Evolutionary conservation across 2,888 invertebrate genomes (phyloP), one percentile per base, ranked within the genome.

Genomic region (Polydrusus pterygomalis): DNA sequence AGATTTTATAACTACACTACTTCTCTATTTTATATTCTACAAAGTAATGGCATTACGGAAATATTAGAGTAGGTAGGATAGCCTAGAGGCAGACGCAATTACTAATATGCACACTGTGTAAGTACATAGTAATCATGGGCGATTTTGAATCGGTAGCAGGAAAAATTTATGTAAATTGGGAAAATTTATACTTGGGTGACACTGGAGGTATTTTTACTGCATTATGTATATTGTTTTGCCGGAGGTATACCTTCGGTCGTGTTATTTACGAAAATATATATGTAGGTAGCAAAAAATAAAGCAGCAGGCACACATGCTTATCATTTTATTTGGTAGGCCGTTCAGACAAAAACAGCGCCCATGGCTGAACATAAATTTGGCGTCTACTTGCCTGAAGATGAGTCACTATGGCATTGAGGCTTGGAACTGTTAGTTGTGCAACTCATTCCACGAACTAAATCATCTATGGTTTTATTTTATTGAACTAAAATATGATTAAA

Each of bases 11-110:
- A n/a, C 63, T 15, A 63, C 17, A 45, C 8, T 3, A 45, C 8
- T 3, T 45, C 20, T 30, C 63, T 63, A 63, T 63, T 63, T 15
- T 17, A 10, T 17, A 60, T 60, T 38, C 58, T 67, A 67, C 67
- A 38, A 51, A 30, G 38, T 54, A 54, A 67, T 18, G 38, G 40
- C 54, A 54, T 54, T 54, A 67, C 67, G 64, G 64, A 64, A 71
- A 63, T 71, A 71, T 63, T 71, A 63, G 71, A 71, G 71, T 71
- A 71, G 71, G 71, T 64, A 64, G 71, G 25, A 56, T 64, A 64
- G 64, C 71, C 64, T 5, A 18, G 30, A 45, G 71, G 54, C 8
- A 2, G 20, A 45, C 15, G 54, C 63, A 71, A 71, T 71, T 71
- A 71, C 71, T 25, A 64, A 64, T 71, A 43, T 54, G 54, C 64